phyloP scores from a whole-genome alignment of 2,113 vertebrate species.

The Oncorhynchus clarkii region DNA sequence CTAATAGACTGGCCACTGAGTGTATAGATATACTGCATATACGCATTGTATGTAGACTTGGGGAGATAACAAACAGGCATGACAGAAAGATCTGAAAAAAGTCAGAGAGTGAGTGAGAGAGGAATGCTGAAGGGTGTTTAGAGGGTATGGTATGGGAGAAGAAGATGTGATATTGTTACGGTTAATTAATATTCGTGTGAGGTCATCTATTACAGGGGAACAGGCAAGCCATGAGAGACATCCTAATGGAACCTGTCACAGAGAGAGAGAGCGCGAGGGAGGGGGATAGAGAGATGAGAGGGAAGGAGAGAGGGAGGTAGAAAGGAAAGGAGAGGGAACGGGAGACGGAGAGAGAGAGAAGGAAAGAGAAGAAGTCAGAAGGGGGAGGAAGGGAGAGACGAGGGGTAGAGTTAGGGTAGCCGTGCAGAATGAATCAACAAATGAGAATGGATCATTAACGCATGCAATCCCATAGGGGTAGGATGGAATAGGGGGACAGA shows the following conservation, averaged over 20 bases:
- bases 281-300: slow-evolving; percentile 4
- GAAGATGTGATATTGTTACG: slow-evolving; percentile 71
- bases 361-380: slow-evolving; percentile 12
- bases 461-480: slow-evolving; percentile 46
- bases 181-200: slow-evolving; percentile 74
- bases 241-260: slow-evolving; percentile 72
- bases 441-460: slow-evolving; percentile 71
- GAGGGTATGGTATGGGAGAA: slow-evolving; percentile 62
- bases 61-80: too few relatives aligned
- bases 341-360: slow-evolving; percentile 7
- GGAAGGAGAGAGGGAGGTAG: background rate
- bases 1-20: background rate
- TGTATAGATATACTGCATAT: too few relatives aligned
- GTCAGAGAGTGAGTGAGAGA: background rate
- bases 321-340: background rate
- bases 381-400: slow-evolving; percentile 3
- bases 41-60: too few relatives aligned
- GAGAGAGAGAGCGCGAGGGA: slow-evolving; percentile 13
- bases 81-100: background rate
- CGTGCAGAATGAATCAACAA: slow-evolving; percentile 69
- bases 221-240: slow-evolving; percentile 61
- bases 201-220: slow-evolving; percentile 69
- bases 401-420: slow-evolving; percentile 24
- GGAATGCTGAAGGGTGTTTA: slow-evolving; percentile 68
- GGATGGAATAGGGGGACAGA: slow-evolving; percentile 9